phyloP scores from a whole-genome alignment of 37 sponge, comb jelly and placozoan species.

The Hormiphora californensis region DNA sequence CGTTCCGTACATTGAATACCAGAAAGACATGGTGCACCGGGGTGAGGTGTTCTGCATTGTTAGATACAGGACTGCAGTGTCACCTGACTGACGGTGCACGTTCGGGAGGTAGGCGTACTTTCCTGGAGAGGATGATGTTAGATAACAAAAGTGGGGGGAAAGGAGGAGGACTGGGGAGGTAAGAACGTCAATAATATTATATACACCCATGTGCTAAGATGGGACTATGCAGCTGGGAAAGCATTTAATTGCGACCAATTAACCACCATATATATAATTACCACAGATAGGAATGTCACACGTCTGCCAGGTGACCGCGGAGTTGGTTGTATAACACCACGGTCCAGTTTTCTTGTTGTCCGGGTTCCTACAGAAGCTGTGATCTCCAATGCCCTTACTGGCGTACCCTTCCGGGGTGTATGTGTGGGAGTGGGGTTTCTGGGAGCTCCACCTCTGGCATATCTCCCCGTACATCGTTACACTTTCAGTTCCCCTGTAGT shows the following conservation, averaged over 20 bases:
- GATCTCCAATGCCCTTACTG: constrained; percentile 30
- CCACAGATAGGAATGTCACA: constrained; percentile 48
- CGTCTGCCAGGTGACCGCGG: neutral
- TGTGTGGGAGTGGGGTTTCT: neutral
- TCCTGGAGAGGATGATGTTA: constrained; percentile 49
- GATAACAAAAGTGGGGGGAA: no score
- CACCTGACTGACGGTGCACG: neutral
- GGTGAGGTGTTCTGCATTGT: constrained; percentile 45
- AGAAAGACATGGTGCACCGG: constrained; percentile 54
- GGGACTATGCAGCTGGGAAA: no score
- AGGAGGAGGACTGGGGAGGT: no score
- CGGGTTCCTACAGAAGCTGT: constrained; percentile 49
- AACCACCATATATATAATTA: no score
- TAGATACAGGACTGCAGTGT: constrained; percentile 5
- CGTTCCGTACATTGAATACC: constrained; percentile 55
- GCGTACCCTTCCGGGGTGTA: neutral
- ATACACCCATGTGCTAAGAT: no score
- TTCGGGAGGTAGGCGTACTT: constrained; percentile 47
- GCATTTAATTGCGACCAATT: no score
- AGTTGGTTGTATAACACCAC: constrained; percentile 21
- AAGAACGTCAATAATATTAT: no score
- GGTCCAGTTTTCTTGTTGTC: neutral
- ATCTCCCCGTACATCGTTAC: neutral
- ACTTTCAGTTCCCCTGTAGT: constrained; percentile 26
- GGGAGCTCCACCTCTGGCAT: constrained; percentile 15